Conservation (phyloP, 2,888 invertebrate species). For the Dione vanillae region DNA sequence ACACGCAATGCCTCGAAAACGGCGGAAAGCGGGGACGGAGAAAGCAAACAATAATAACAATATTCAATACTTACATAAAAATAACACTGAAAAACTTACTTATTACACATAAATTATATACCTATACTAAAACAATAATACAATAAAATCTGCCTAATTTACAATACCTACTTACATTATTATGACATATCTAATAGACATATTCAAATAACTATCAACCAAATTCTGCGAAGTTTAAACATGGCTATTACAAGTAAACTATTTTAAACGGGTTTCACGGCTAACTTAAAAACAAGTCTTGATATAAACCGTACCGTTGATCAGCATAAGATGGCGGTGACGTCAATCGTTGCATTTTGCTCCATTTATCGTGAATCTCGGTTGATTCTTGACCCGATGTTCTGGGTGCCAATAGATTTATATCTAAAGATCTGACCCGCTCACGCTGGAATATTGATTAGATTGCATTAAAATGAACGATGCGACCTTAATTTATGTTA, state of each 20-base stretch:
- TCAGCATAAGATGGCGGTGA: constrained; percentile 37
- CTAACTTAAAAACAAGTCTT: constrained; percentile 32
- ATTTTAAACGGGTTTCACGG: constrained; percentile 30
- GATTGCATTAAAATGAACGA: constrained; percentile 60
- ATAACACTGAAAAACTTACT: no score
- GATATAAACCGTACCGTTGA: constrained; percentile 36
- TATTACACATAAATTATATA: no score
- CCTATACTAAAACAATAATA: no score
- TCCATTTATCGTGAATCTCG: constrained; percentile 50
- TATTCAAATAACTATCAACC: neutral
- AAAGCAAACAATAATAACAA: no score
- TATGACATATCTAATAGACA: constrained; percentile 8
- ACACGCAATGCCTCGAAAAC: no score
- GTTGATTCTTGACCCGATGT: constrained; percentile 49
- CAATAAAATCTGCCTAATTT: neutral
- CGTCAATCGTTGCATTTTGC: constrained; percentile 41
- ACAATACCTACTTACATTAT: neutral
- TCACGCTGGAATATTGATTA: constrained; percentile 67
- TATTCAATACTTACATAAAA: no score
- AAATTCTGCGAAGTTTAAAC: constrained; percentile 1
- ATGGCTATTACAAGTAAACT: constrained; percentile 31
- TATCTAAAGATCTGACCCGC: constrained; percentile 60
- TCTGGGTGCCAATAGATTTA: constrained; percentile 46
- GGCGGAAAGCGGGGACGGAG: no score
- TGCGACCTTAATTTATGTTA: constrained; percentile 72